Percentiles rank a stretch among this genome's conserved stretches.
Evolutionary conservation across 2,888 invertebrate species (phyloP).

Genomic region (Orthonevra nobilis): DNA sequence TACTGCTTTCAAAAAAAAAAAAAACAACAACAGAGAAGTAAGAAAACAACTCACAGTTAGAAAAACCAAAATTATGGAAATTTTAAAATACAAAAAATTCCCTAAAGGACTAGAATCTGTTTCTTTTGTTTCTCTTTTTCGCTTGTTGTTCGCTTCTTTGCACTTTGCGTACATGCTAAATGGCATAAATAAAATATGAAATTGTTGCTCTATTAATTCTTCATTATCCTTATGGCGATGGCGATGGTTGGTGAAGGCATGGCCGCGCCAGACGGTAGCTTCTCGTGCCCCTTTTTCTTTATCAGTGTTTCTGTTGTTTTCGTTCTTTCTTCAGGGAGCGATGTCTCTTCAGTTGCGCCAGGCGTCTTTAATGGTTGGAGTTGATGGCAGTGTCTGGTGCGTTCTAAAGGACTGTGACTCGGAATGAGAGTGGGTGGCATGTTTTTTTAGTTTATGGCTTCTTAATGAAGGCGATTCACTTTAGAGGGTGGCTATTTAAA

Average conservation of each 20-base stretch:
- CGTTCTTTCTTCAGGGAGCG: too few relatives aligned
- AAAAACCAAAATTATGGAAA: conserved; percentile 28
- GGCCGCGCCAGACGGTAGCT: conserved; percentile 14
- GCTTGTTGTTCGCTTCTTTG: too few relatives aligned
- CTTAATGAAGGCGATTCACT: conserved; percentile 21
- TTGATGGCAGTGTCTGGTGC: too few relatives aligned
- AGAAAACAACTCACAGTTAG: conserved; percentile 2
- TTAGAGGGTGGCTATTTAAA: background rate
- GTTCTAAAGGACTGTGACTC: too few relatives aligned
- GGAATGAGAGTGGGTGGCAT: too few relatives aligned
- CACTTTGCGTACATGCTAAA: conserved; percentile 13
- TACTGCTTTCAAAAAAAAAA: background rate
- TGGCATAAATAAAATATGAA: conserved; percentile 37
- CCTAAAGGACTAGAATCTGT: conserved; percentile 2
- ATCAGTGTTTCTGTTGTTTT: too few relatives aligned
- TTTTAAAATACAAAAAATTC: conserved; percentile 7
- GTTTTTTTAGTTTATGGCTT: conserved; percentile 19
- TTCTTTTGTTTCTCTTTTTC: conserved; percentile 1
- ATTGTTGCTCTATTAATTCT: conserved; percentile 37
- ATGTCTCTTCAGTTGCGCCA: too few relatives aligned
- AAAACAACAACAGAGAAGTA: background rate
- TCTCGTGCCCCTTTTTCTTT: background rate
- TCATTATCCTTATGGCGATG: conserved; percentile 24
- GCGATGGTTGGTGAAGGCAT: background rate
- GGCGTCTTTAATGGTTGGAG: too few relatives aligned